Evolutionary conservation across 2,797 vertebrate species (phyloP), one percentile per base, ranked within the genome.

Genomic region (Gobio occitaniae): DNA sequence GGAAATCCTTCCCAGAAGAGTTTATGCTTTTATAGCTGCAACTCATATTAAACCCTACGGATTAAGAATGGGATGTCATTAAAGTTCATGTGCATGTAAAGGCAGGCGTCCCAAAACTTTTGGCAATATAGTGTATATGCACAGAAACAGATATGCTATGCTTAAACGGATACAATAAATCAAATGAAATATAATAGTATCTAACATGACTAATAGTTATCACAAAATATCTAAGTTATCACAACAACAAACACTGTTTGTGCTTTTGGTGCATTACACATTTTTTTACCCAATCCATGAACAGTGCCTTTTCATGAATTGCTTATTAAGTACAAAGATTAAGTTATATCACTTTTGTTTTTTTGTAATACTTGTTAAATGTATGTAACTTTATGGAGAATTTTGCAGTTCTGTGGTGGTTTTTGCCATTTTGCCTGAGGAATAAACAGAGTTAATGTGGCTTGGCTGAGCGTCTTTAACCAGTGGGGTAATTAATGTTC

Each of bases 401-500:
- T 2, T 69, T 81, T 44, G 65, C 65, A 61, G 52, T 38, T 84
- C 38, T 69, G 32, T 59, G 52, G 65, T 7, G 50, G 38, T 44
- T 78, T 78, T 13, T 59, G 29, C 69, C 78, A 84, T 91, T 91
- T 87, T 89, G 84, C 86, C 84, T 13, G 38, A 84, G 89, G 89
- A 87, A 88, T 90, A 92, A 93, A 89, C 89, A 72, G 80, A 84
- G 81, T 88, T 93, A 94, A 93, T 90, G 90, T 88, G 87, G 76
- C 87, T 88, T 89, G 86, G 84, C 90, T 87, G 74, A 80, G 89
- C 75, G 86, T 86, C 85, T 86, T 90, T 82, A 86, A 89, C 89
- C 88, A 86, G 88, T 89, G 88, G 81, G 89, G 83, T 93, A 94
- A 94, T 95, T 91, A 92, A 92, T 87, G 91, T 86, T 90, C 80